Conservation (phyloP, 2,113 vertebrate species). For the Neotoma lepida region DNA sequence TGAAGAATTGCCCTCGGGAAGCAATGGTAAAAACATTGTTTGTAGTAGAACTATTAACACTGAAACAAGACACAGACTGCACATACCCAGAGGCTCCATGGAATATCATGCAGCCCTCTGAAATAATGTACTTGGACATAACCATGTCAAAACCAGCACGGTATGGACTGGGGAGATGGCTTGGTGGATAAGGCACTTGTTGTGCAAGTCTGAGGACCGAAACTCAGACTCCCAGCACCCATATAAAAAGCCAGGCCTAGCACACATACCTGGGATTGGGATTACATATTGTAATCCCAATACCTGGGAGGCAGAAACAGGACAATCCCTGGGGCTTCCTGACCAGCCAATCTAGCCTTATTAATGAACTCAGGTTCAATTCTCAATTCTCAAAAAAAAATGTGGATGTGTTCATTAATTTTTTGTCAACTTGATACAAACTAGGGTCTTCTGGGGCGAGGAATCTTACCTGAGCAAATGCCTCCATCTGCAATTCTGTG, state of each 20-base stretch:
- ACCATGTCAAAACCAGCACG: neutral
- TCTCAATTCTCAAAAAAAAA: too few relatives aligned
- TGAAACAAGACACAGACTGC: conserved; percentile 3
- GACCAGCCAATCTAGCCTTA: neutral
- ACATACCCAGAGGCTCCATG: neutral
- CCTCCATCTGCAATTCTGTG: neutral
- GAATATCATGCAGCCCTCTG: neutral
- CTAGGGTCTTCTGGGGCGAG: neutral
- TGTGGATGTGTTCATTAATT: neutral
- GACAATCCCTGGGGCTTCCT: neutral
- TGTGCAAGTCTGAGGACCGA: neutral
- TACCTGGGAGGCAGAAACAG: neutral
- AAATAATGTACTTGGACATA: neutral
- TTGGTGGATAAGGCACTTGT: neutral
- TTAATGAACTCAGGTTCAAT: neutral
- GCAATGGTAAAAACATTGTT: neutral
- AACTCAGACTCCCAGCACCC: neutral
- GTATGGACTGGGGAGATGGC: too few relatives aligned
- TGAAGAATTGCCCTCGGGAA: neutral
- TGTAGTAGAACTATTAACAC: neutral
- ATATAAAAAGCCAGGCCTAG: neutral
- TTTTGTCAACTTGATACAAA: neutral
- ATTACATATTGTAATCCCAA: too few relatives aligned
- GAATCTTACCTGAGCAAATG: neutral
- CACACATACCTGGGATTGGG: neutral